Evolutionary conservation across 2,888 invertebrate species (phyloP), one percentile per base, ranked within the genome.

Genomic region (Augochlorella aurata): DNA sequence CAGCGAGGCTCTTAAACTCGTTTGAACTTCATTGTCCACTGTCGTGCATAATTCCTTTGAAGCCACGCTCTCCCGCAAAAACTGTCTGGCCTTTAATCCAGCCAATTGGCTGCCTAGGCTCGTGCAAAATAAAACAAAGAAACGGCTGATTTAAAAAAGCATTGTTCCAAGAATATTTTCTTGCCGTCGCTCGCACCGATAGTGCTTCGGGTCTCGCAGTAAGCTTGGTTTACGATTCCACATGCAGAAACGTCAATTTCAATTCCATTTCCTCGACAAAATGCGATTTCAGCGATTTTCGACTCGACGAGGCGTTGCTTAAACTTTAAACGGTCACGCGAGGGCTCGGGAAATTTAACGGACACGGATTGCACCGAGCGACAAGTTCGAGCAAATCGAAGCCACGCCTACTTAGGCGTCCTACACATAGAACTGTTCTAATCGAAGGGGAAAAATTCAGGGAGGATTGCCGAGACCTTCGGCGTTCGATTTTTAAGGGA

Each of bases 1-100:
- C 61, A 38, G 63, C 76, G 44, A 52, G 68, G 69, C 81, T 71
- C 82, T 84, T 83, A 87, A 87, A 87, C 81, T 82, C 81, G 85
- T 81, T 82, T 74, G 79, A 81, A 79, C 81, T 72, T 77, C 79
- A 45, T 63, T 74, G 74, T 74, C 67, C 76, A 77, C 54, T 24
- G 68, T 70, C 61, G 69, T 79, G 78, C 71, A 54, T 74, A 67
- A 82, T 80, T 75, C 78, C 85, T 85, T 85, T 85, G 84, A 85
- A 75, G 82, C 76, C 74, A 8, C 63, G 54, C 73, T 68, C 71
- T 61, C 63, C 18, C n/a, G 68, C 68, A 50, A 77, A 74, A 77
- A 68, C 29, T n/a, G 80, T 81, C 84, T 74, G 74, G 73, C 79
- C 65, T 76, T 79, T 74, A 58, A n/a, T 63, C 45, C 49, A 61